Conservation (phyloP, 2,888 invertebrate species). For the Sesia apiformis region DNA sequence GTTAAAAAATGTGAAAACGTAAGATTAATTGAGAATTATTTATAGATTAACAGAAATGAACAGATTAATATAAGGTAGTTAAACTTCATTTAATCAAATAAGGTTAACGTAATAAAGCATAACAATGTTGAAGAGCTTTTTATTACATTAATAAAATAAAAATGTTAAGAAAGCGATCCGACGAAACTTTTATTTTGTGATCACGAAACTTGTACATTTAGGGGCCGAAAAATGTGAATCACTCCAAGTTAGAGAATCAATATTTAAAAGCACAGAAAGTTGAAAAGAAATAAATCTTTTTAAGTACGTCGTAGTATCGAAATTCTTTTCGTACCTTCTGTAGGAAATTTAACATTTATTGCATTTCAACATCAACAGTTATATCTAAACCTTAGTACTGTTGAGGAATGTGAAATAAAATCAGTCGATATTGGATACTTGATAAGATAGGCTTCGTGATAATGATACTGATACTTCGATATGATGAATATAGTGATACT, state of each 20-base stretch:
- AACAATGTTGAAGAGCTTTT: no score
- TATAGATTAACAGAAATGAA: background rate
- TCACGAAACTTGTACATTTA: constrained; percentile 67
- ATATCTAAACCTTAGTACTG: no score
- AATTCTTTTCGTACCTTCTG: background rate
- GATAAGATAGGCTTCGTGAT: no score
- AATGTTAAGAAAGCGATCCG: background rate
- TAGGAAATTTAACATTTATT: background rate
- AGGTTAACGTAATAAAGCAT: no score
- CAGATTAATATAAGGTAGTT: background rate
- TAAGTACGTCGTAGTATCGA: constrained; percentile 11
- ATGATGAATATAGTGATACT: no score
- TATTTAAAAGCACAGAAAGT: constrained; percentile 57
- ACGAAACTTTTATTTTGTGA: constrained; percentile 57
- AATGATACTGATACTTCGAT: no score
- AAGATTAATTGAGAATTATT: no score
- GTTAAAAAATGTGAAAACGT: no score
- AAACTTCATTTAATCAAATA: background rate
- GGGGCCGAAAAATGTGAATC: constrained; percentile 60
- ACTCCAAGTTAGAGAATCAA: constrained; percentile 57
- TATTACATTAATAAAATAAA: no score
- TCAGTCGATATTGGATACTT: no score
- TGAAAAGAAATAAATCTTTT: constrained; percentile 43
- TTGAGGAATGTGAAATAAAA: no score
- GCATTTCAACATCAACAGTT: no score